Percentiles rank a stretch among this genome's conserved stretches.
These are phyloP conservation scores for Gorsachius goisagi DNA, from an alignment of 2,113 vertebrate species.

Conservation along the genomic window DNA sequence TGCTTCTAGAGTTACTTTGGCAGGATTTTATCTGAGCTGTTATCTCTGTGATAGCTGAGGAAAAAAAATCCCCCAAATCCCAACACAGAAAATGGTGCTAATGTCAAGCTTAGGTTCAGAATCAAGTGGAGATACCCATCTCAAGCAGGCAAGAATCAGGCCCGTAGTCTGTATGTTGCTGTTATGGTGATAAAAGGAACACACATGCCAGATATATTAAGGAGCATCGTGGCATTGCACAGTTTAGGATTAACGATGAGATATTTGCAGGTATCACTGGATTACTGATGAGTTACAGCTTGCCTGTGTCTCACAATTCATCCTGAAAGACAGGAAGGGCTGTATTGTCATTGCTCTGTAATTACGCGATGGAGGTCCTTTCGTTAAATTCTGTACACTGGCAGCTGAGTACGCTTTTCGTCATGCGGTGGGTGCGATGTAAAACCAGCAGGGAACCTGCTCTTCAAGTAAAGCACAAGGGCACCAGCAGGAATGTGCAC, in stretches of 20 bases:
- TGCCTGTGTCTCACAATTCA: background rate
- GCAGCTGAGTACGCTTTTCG: background rate
- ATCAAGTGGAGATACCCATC: background rate
- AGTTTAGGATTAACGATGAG: background rate
- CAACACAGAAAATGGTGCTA: background rate
- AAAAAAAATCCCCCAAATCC: background rate
- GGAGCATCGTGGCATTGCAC: background rate
- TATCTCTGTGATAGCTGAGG: background rate
- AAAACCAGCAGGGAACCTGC: background rate
- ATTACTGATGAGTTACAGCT: background rate
- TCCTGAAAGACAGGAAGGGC: background rate
- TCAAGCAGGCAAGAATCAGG: background rate
- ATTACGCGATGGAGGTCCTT: background rate
- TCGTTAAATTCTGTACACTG: background rate
- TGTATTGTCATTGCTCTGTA: background rate
- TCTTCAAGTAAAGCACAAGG: background rate
- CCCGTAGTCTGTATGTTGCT: background rate
- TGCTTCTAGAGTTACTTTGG: background rate
- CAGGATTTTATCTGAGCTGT: background rate
- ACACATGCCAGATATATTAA: background rate
- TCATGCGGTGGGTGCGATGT: background rate
- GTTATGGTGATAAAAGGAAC: background rate
- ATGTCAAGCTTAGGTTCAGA: background rate
- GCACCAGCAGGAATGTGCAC: background rate
- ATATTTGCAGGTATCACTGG: background rate